Evolutionary conservation across 2,888 invertebrate genomes (phyloP), one percentile per base, ranked within the genome.

Genomic region (Agriopis marginaria): DNA sequence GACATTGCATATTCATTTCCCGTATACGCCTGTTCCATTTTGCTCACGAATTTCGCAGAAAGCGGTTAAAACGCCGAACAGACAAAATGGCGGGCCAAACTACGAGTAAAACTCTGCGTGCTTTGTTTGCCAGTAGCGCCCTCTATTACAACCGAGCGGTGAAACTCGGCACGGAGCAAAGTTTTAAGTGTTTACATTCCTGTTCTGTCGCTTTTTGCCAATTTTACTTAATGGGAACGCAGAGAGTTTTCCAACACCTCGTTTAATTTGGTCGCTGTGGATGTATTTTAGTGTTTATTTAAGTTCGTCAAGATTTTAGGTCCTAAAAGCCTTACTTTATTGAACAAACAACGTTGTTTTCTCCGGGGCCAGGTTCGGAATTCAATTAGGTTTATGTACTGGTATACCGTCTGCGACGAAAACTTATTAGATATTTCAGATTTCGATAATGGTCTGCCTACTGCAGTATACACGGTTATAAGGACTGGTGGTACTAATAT

Each of bases 181-280:
- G 90, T 93, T 92, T 93, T 91, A 92, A 93, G 92, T 93, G 92
- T 92, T 93, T 93, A 92, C 90, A 91, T 91, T 93, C 87, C 88
- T 89, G 91, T 91, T 90, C 89, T 88, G 90, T 89, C 88, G 91
- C 92, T 91, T 92, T 92, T 92, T 92, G 90, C 91, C 90, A 89
- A 92, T 90, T 89, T 87, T 87, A 88, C 86, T 89, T 90, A 91
- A 92, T 90, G 86, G 90, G 85, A 85, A 89, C 86, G 86, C 85
- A 83, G 86, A 77, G 85, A 89, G 87, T 86, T 89, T 83, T 84
- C 82, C 86, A 83, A 83, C 87, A 88, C 87, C 88, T 86, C 88
- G 85, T 89, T 91, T 90, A 90, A 92, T 92, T 91, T 85, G 84
- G 82, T 77, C 79, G 77, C 79, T 74, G 82, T 79, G 81, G 81